A percentile compares a stretch with the other conserved stretches of the same genome.
These are phyloP conservation scores for Strigamia maritima DNA, from an alignment of 2,888 invertebrate species.

Conservation along the genomic window DNA sequence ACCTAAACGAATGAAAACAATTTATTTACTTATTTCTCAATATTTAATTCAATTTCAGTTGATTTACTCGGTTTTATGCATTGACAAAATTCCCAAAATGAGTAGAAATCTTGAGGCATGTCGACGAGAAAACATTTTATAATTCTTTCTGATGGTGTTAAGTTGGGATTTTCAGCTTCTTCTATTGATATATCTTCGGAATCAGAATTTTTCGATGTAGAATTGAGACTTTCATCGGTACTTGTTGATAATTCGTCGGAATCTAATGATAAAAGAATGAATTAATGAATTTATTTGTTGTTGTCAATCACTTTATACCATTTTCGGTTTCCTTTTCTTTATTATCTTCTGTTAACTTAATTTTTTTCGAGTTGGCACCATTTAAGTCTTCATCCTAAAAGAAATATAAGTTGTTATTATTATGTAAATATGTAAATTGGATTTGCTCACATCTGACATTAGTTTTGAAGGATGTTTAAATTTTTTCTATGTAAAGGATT, in stretches of 20 bases:
- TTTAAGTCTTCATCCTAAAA: background rate
- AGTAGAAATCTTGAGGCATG: slow-evolving; percentile 87
- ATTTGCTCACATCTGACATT: background rate
- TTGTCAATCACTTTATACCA: background rate
- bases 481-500: slow-evolving; percentile 69
- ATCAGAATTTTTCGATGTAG: background rate
- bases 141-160: slow-evolving; percentile 55
- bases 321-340: background rate
- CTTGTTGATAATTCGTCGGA: background rate
- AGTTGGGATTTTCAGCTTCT: background rate
- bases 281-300: too few species aligned
- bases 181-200: background rate
- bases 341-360: background rate
- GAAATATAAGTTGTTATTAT: background rate
- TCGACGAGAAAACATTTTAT: slow-evolving; percentile 73
- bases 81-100: slow-evolving; percentile 72
- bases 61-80: background rate
- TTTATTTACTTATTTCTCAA: background rate
- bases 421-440: background rate
- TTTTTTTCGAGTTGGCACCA: background rate
- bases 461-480: slow-evolving; percentile 66
- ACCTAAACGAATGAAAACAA: slow-evolving; percentile 48
- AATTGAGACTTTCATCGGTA: background rate
- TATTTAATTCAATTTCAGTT: background rate
- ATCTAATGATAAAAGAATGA: background rate